phyloP scores from a whole-genome alignment of 2,113 vertebrate genomes.

The Pachypanchax playfairii region DNA sequence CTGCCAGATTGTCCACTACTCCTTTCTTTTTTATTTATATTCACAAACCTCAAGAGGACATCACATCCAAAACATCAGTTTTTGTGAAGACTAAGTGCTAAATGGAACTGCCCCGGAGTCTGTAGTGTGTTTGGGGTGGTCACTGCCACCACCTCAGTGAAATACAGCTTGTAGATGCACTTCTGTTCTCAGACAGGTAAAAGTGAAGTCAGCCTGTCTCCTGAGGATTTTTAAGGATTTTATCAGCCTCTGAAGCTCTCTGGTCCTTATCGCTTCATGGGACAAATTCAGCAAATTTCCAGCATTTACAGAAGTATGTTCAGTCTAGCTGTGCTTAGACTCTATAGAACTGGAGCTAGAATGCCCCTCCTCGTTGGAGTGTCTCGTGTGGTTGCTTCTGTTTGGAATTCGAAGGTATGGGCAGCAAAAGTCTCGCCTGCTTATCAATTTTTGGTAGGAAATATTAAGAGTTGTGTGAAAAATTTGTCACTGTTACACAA shows the following conservation, averaged over 20 bases:
- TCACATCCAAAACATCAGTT: constrained; percentile 46
- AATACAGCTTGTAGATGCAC: constrained; percentile 23
- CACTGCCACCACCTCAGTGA: neutral
- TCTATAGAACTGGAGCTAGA: constrained; percentile 11
- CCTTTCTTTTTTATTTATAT: constrained; percentile 25
- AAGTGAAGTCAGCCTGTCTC: constrained; percentile 46
- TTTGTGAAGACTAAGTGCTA: constrained; percentile 53
- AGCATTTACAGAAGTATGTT: neutral
- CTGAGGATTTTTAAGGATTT: constrained; percentile 41
- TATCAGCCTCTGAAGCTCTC: constrained; percentile 9
- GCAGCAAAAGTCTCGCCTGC: constrained; percentile 31
- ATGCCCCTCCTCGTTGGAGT: neutral
- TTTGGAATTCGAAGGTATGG: constrained; percentile 5
- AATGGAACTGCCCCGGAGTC: constrained; percentile 15
- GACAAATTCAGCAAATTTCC: neutral
- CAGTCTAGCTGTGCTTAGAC: constrained; percentile 42
- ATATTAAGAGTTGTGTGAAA: constrained; percentile 18
- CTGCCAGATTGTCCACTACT: constrained; percentile 29
- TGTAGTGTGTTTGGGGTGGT: constrained; percentile 14
- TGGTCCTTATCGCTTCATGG: constrained; percentile 19
- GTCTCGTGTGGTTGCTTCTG: constrained; percentile 13
- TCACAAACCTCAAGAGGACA: neutral
- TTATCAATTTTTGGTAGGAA: constrained; percentile 6
- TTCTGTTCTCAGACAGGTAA: constrained; percentile 33
- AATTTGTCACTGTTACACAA: constrained; percentile 54